Evolutionary conservation across 2,113 vertebrate genomes (phyloP), one percentile per base, ranked within the genome.

Genomic region (Megaleporinus macrocephalus): DNA sequence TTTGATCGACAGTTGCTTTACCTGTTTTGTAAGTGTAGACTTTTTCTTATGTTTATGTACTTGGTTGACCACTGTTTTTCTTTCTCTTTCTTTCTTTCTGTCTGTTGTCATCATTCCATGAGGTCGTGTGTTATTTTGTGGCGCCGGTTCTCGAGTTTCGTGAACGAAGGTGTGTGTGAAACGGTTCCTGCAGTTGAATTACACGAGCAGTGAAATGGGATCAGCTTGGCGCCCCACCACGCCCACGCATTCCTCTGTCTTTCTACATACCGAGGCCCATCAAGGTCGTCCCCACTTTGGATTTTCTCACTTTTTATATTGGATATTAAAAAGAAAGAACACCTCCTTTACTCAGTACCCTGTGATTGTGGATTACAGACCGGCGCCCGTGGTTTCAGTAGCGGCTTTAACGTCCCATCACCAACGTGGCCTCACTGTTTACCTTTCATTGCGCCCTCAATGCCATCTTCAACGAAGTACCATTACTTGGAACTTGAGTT

Each of bases 291-390:
- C 33, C 16, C 33, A 16, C 3, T 63, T 62, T 62, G 59, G 59
- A 62, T 27, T 63, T 29, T 15, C n/a, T 14, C 0, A 63, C n/a
- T 63, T 63, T 63, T 63, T 47, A 63, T 63, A 63, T 63, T 63
- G 26, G 70, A 73, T 36, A 81, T 81, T 81, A 81, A 81, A 81
- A 53, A 20, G 9, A 12, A 62, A 63, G 14, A 62, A 27, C 24
- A 29, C 71, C 33, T 74, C 44, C 29, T 12, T 81, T 62, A 81
- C 71, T 22, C 41, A 55, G 30, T 53, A 36, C n/a, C 53, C 33
- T 26, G 22, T 65, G 22, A 36, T 27, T 66, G 51, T 53, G 30
- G 16, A 33, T 49, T 71, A 55, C 24, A 62, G 10, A 20, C 27
- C 14, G 1, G 0, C 5, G 3, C 18, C 27, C 9, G n/a, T n/a